Evolutionary conservation across 2,888 invertebrate genomes (phyloP).

Genomic region (Zele albiditarsus): DNA sequence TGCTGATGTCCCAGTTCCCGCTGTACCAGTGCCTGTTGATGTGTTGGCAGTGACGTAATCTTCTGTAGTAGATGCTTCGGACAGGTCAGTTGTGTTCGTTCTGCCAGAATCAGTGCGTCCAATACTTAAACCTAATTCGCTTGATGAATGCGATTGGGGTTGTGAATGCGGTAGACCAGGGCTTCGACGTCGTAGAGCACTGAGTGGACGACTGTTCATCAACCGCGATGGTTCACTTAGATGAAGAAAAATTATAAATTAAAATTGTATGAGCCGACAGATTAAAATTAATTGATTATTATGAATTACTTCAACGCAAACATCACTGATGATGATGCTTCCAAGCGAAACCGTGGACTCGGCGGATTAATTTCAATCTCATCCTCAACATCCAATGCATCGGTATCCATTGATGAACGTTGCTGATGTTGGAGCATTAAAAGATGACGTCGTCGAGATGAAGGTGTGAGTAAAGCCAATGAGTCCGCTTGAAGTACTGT

Average conservation of each 20-base stretch:
- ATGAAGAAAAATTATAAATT: conserved; percentile 71
- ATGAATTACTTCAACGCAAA: conserved; percentile 58
- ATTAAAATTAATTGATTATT: not conserved
- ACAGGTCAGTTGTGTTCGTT: conserved; percentile 84
- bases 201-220: conserved; percentile 63
- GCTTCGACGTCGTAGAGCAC: conserved; percentile 65
- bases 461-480: conserved; percentile 82
- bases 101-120: conserved; percentile 83
- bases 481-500: conserved; percentile 86
- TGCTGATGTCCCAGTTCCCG: conserved; percentile 65
- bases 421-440: conserved; percentile 88
- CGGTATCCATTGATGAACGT: conserved; percentile 89
- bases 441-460: conserved; percentile 84
- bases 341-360: conserved; percentile 67
- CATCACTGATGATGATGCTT: conserved; percentile 64
- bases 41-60: conserved; percentile 90
- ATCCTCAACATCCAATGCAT: conserved; percentile 81
- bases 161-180: conserved; percentile 65
- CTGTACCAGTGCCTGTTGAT: conserved; percentile 75
- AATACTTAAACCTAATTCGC: conserved; percentile 74
- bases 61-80: conserved; percentile 92
- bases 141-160: conserved; percentile 70
- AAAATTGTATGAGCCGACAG: conserved; percentile 72
- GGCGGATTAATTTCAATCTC: conserved; percentile 63
- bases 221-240: conserved; percentile 61